These are phyloP conservation scores for Rhagium mordax DNA, from an alignment of 2,888 invertebrate genomes.

Conservation along the genomic window DNA sequence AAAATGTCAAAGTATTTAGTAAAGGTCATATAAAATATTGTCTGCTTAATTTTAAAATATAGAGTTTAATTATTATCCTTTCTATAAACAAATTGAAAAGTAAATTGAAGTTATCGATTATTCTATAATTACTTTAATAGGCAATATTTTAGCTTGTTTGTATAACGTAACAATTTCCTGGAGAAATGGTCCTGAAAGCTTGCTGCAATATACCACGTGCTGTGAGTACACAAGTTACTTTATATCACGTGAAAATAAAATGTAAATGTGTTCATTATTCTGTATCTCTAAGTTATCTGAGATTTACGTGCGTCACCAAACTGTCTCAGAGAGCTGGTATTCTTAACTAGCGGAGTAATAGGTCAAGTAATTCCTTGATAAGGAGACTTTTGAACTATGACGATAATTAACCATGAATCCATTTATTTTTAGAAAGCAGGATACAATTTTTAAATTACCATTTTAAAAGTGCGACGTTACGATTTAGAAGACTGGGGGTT, in stretches of 20 bases:
- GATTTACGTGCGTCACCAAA: slow-evolving; percentile 31
- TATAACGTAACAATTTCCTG: background rate
- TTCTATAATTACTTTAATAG: background rate
- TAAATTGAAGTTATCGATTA: background rate
- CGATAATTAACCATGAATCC: slow-evolving; percentile 7
- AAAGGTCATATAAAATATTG: too few species aligned
- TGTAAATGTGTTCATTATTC: slow-evolving; percentile 18
- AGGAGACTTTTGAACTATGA: slow-evolving; percentile 18
- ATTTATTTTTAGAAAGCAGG: slow-evolving; percentile 20
- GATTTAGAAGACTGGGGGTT: too few species aligned
- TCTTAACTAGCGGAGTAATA: slow-evolving; percentile 12
- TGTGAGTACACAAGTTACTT: slow-evolving; percentile 8
- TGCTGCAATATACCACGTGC: background rate
- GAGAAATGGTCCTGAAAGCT: background rate
- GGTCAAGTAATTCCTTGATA: slow-evolving; percentile 34
- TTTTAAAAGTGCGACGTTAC: too few species aligned
- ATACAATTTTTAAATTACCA: too few species aligned
- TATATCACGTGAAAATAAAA: slow-evolving; percentile 32
- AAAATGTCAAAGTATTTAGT: too few species aligned
- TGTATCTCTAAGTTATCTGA: slow-evolving; percentile 27
- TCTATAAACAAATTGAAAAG: background rate
- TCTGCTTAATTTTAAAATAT: background rate
- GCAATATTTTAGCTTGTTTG: background rate
- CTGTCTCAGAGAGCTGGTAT: slow-evolving; percentile 22
- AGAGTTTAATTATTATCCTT: background rate